A percentile compares a stretch with the other conserved stretches of the same genome.
Conservation (phyloP, 2,797 vertebrate species). For the Clamator glandarius region DNA sequence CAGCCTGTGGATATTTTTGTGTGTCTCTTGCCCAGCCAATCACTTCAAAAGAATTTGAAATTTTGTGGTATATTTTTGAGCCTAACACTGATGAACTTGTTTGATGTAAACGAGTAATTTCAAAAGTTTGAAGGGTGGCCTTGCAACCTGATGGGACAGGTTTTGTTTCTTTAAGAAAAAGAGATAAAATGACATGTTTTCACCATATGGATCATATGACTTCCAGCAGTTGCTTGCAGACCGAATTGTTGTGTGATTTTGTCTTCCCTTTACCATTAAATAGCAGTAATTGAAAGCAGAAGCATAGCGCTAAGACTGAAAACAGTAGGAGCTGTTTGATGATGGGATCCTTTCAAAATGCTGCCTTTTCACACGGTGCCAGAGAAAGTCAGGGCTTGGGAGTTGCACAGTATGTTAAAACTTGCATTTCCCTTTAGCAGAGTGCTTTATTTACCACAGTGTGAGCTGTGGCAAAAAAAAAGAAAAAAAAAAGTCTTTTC, state of each 20-base stretch:
- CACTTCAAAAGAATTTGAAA: fast-evolving
- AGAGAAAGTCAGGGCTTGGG: not conserved
- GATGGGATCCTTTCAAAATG: not conserved
- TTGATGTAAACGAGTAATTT: not conserved
- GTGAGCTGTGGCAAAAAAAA: not conserved
- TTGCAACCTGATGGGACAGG: not conserved
- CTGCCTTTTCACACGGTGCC: not conserved
- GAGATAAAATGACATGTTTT: fast-evolving
- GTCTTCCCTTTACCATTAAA: not conserved
- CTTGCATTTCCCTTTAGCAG: not conserved
- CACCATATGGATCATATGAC: fast-evolving
- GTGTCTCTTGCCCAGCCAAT: not conserved
- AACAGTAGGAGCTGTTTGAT: not conserved
- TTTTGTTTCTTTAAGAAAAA: not conserved
- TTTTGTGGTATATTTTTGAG: not conserved
- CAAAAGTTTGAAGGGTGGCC: not conserved
- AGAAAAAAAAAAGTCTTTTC: not conserved
- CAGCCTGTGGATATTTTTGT: too few species aligned
- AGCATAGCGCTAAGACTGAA: not conserved
- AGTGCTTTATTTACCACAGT: not conserved
- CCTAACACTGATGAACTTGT: not conserved
- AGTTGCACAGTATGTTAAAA: not conserved
- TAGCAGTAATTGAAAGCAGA: not conserved
- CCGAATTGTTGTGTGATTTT: not conserved
- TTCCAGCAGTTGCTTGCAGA: not conserved